Conservation (phyloP, 2,888 invertebrate species). For the Mellilla xanthometata region DNA sequence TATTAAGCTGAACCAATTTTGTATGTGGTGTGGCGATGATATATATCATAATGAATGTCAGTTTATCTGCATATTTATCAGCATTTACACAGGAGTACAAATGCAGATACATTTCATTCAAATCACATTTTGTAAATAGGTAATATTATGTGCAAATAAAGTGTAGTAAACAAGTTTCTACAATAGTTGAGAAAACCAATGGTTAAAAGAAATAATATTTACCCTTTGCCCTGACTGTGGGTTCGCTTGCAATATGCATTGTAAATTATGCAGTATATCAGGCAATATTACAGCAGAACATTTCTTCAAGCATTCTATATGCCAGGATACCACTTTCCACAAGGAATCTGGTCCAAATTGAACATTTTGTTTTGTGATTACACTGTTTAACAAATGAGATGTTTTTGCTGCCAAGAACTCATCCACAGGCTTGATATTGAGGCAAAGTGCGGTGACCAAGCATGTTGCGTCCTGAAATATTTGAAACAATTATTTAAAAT, state of each 20-base stretch:
- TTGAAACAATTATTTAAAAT: too few relatives aligned
- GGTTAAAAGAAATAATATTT: slow-evolving; percentile 16
- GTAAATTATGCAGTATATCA: slow-evolving; percentile 70
- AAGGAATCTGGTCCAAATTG: slow-evolving; percentile 55
- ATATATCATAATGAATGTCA: too few relatives aligned
- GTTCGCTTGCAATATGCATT: slow-evolving; percentile 58
- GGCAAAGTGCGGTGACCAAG: slow-evolving; percentile 57
- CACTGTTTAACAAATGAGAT: slow-evolving; percentile 79
- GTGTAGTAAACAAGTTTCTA: too few relatives aligned
- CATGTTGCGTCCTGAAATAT: slow-evolving; percentile 61
- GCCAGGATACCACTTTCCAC: slow-evolving; percentile 65
- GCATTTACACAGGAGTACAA: too few relatives aligned
- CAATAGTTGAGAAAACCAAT: too few relatives aligned
- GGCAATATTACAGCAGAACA: slow-evolving; percentile 65
- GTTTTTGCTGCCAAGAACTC: slow-evolving; percentile 80
- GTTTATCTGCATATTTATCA: too few relatives aligned
- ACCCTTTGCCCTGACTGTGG: slow-evolving; percentile 56
- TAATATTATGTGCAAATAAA: too few relatives aligned
- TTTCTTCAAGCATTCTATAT: slow-evolving; percentile 62
- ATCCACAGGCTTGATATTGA: slow-evolving; percentile 70
- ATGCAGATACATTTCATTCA: too few relatives aligned
- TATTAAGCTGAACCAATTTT: too few relatives aligned
- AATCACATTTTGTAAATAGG: too few relatives aligned
- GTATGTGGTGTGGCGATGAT: too few relatives aligned
- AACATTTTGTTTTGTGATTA: slow-evolving; percentile 80